Base-by-base conservation (phyloP, 2,888 invertebrate species). In the Callosobruchus maculatus region DNA sequence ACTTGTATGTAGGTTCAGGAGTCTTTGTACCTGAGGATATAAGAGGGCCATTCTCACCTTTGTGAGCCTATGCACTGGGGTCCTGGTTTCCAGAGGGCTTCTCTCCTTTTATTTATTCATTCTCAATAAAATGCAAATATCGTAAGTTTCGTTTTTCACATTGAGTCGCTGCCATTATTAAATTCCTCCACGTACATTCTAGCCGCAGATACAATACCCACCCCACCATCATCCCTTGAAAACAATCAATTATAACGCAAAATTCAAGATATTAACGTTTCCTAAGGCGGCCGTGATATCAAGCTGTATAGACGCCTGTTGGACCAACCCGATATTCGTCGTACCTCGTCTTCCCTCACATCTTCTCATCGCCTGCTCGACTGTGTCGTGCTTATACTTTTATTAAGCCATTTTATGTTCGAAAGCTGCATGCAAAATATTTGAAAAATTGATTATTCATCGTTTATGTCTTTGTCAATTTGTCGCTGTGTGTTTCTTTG, bases 381-480 rank as follows among this genome's bases (percentile, higher is more conserved):
- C 75, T 81, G 80, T 78, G 76, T 76, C 83, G 82, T 85, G 85
- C 82, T 83, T 82, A 81, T 82, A 81, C 83, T 83, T 84, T 83
- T 84, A 85, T 85, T 84, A 84, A 84, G 84, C 84, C 83, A 84
- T 85, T 85, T 84, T 84, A 81, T 80, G 80, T 81, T 81, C 81
- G 79, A 83, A 82, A 82, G 83, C 82, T 82, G 80, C 81, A 82
- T 82, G 83, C 79, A 82, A 82, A 83, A 83, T 83, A 83, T 84
- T 83, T 83, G 83, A 83, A 83, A 83, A 84, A 84, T 84, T 84
- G 83, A 84, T 84, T 84, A 83, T 84, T 83, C 83, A 80, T 82
- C 83, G 80, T 80, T 82, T 81, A 80, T 81, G 82, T 82, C 82
- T 82, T 81, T 82, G 81, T 81, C 81, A 81, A 82, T 82, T 82